Evolutionary conservation across 2,888 invertebrate species (phyloP), one percentile per base, ranked within the genome.

Genomic region (Leptopilina drosophilae): DNA sequence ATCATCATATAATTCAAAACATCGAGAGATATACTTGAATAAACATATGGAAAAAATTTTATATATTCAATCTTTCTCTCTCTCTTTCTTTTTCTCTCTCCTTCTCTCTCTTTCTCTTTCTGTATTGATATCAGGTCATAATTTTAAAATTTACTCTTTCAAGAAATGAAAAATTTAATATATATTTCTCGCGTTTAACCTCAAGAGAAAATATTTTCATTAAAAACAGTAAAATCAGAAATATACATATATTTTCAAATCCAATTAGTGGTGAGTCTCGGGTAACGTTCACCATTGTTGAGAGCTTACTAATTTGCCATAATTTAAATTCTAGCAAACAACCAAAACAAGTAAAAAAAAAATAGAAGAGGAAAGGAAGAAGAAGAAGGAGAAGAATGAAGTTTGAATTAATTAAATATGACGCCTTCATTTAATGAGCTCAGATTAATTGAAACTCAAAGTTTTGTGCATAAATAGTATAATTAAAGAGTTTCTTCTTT

Each of bases 191-290:
- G 33, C 33, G 33, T 20, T 66, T 15, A 3, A 12, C n/a, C 4
- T 7, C 8, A 15, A 42, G 65, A 65, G 42, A 11, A 66, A 15
- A 69, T 20, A 14, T 53, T 69, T 69, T 33, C 20, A 69, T 69
- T 69, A 69, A 53, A 69, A 69, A 33, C 46, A 26, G 20, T 49
- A 11, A 49, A 67, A 33, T 46, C 46, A 69, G 49, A 20, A 49
- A 26, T 69, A 26, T 69, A 20, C 12, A 42, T 66, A 15, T 66
- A 53, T 69, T 53, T 69, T 26, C 20, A 69, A 49, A 26, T 49
- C 26, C 49, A 69, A 69, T 69, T 69, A 69, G 69, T 49, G 69
- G 26, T 42, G 49, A 26, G 69, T 53, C 69, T 49, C 14, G 69
- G 49, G 20, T 69, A 69, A 69, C 14, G 33, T 53, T 53, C 20